phyloP scores from a whole-genome alignment of 2,797 vertebrate species.

The Schizopygopsis malacanthus region DNA sequence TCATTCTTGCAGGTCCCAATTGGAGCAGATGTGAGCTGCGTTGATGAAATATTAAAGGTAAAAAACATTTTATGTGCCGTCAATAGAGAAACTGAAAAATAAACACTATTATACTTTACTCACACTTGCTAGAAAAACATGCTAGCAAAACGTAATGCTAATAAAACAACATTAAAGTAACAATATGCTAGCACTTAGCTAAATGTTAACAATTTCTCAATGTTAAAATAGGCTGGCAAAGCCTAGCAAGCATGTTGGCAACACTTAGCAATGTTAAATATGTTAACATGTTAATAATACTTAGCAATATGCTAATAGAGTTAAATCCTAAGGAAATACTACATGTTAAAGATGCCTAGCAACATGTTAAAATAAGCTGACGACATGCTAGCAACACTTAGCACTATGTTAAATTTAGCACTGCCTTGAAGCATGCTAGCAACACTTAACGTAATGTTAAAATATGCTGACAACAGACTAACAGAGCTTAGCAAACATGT shows the following conservation, averaged over 20 bases:
- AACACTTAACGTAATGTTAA: too few relatives aligned
- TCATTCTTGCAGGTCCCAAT: conserved; percentile 83
- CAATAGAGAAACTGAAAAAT: background rate
- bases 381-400: too few relatives aligned
- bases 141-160: background rate
- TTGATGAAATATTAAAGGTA: conserved; percentile 99
- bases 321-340: too few relatives aligned
- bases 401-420: too few relatives aligned
- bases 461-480: background rate
- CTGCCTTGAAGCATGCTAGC: too few relatives aligned
- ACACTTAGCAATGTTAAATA: background rate
- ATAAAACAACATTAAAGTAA: background rate
- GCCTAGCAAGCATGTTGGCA: background rate
- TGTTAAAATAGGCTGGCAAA: background rate
- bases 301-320: background rate
- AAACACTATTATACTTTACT: background rate
- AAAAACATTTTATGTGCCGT: conserved; percentile 53
- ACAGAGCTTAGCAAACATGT: background rate
- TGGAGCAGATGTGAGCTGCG: conserved; percentile 93
- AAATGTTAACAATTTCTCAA: background rate
- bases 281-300: background rate
- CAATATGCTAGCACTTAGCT: background rate
- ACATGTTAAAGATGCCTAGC: too few relatives aligned
- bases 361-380: too few relatives aligned
- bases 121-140: background rate